These are phyloP conservation scores for Talpa occidentalis DNA, from an alignment of 2,113 vertebrate genomes.

Conservation along the genomic window DNA sequence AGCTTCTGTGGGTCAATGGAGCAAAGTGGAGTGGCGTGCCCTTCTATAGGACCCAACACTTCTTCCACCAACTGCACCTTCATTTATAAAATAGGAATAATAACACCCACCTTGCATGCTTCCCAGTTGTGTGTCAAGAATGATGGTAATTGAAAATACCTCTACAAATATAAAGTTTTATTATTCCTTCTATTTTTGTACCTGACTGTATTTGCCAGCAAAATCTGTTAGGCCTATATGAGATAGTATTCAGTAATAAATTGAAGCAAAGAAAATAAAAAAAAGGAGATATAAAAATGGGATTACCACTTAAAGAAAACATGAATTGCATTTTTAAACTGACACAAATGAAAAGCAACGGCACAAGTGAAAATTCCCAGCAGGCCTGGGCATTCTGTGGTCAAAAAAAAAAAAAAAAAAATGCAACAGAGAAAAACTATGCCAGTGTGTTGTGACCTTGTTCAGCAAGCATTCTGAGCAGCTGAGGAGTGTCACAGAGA, in stretches of 20 bases:
- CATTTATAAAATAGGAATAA: background rate
- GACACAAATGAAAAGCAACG: slow-evolving; percentile 59
- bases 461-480: background rate
- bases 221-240: background rate
- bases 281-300: slow-evolving; percentile 34
- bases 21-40: background rate
- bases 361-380: background rate
- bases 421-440: background rate
- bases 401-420: background rate
- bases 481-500: background rate
- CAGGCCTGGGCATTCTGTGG: rapidly evolving
- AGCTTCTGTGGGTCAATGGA: background rate
- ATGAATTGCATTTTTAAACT: slow-evolving; percentile 35
- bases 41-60: background rate
- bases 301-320: slow-evolving; percentile 33
- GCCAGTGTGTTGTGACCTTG: background rate
- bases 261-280: slow-evolving; percentile 45
- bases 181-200: slow-evolving; percentile 6
- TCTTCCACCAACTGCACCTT: background rate
- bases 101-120: background rate
- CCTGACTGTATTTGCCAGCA: slow-evolving; percentile 5
- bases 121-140: background rate
- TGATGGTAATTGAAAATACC: slow-evolving; percentile 1
- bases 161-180: background rate
- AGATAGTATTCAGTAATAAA: slow-evolving; percentile 12